Evolutionary conservation across 1,140 invertebrate species (phyloP), one percentile per base, ranked within the genome.

Genomic region (Chironomus tepperi): DNA sequence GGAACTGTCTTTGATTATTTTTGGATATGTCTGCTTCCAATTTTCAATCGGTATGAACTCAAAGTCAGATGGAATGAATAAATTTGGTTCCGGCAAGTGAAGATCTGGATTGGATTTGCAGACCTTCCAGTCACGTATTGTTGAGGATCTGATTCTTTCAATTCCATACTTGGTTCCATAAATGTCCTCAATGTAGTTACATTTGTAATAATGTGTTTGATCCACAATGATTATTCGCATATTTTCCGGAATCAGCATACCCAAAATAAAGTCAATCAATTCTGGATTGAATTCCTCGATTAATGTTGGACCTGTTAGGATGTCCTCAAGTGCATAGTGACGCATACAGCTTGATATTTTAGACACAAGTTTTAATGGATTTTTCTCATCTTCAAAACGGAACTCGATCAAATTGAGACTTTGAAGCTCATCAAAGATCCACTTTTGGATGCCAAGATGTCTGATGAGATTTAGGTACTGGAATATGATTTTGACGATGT

Each of bases 161-260:
- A 90, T 83, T 42, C 89, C 88, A 79, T 95, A 98, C 77, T 94
- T 91, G 3, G 94, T 97, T n/a, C 93, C 93, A 83, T 98, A 98
- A 91, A 94, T 98, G 2, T 88, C 85, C 81, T 98, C 97, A 0
- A 82, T 84, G 75, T 89, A 84, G 18, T 70, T 70, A 6, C 65
- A 70, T 7, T 88, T 86, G 7, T 86, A 87, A 42, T 86, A 86
- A 76, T 84, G 79, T 77, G 89, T 87, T 84, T 95, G 91, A 16
- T 85, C 88, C 65, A 93, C 86, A 16, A 95, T 83, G 8, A 88
- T 87, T 43, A 95, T 83, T 43, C 93, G 87, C 70, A 96, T 88
- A 76, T 95, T 96, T 21, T 93, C 86, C 0, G 96, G 94, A 1
- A 83, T 87, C 7, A 98, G 85, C 77, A 90, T 86, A 18, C 87